Percentiles rank a stretch among this genome's conserved stretches.
Conservation (phyloP, 2,888 invertebrate species). For the Chloromyia formosa region DNA sequence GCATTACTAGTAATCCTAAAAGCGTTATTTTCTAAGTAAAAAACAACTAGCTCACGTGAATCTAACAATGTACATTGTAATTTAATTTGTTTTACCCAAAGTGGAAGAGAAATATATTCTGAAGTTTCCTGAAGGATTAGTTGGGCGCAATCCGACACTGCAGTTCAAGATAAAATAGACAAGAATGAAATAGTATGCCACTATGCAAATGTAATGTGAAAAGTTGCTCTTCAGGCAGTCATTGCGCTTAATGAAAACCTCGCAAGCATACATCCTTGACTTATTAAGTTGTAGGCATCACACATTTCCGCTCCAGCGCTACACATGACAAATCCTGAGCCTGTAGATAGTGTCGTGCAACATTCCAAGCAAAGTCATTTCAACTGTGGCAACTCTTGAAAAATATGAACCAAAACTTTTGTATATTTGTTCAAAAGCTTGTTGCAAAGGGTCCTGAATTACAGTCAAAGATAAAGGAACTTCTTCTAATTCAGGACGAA, state of each 20-base stretch:
- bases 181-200: slow-evolving; percentile 29
- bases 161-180: slow-evolving; percentile 37
- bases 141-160: slow-evolving; percentile 16
- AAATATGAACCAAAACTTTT: slow-evolving; percentile 36
- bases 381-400: slow-evolving; percentile 28
- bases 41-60: background rate
- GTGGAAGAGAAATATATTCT: slow-evolving; percentile 25
- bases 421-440: slow-evolving; percentile 19
- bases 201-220: slow-evolving; percentile 45
- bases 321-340: background rate
- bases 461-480: slow-evolving; percentile 26
- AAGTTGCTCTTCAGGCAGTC: slow-evolving; percentile 41
- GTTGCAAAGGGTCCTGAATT: slow-evolving; percentile 16
- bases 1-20: too few relatives aligned
- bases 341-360: background rate
- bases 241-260: slow-evolving; percentile 33
- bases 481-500: background rate
- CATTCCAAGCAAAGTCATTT: slow-evolving; percentile 14
- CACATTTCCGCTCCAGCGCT: slow-evolving; percentile 1
- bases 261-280: slow-evolving; percentile 29
- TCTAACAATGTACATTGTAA: background rate
- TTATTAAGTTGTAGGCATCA: slow-evolving; percentile 43
- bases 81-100: slow-evolving; percentile 37
- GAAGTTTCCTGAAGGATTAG: slow-evolving; percentile 33
- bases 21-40: too few relatives aligned